phyloP scores from a whole-genome alignment of 2,888 invertebrate species.

The Hyposoter didymator region DNA sequence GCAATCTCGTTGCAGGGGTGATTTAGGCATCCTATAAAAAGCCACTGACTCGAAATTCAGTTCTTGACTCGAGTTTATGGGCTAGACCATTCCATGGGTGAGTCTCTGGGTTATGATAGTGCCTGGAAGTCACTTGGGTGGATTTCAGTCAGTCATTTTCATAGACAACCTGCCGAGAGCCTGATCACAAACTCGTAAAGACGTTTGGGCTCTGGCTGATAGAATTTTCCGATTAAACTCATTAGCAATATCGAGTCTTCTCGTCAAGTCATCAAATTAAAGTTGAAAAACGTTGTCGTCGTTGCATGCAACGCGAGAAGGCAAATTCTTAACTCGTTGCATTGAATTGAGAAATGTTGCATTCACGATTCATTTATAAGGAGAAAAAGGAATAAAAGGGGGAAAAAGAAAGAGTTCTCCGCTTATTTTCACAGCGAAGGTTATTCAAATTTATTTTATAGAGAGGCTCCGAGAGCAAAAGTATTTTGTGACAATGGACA shows the following conservation, averaged over 20 bases:
- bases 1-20: background rate
- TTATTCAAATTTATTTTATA: constrained; percentile 42
- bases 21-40: background rate
- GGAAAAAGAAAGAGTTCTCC: background rate
- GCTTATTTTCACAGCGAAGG: constrained; percentile 5
- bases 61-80: background rate
- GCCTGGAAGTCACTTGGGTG: background rate
- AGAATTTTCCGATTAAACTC: background rate
- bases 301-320: constrained; percentile 24
- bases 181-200: background rate
- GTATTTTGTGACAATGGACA: constrained; percentile 51
- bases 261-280: background rate
- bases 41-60: background rate
- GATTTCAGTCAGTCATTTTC: background rate
- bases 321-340: background rate
- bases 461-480: constrained; percentile 26
- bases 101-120: background rate
- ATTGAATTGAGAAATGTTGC: background rate
- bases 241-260: background rate
- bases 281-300: constrained; percentile 29
- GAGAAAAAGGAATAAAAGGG: background rate
- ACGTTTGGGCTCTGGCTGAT: background rate
- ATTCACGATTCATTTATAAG: background rate
- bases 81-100: background rate
- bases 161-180: background rate